Conservation (phyloP, 1,140 invertebrate genomes). For the Piezodorus guildinii region DNA sequence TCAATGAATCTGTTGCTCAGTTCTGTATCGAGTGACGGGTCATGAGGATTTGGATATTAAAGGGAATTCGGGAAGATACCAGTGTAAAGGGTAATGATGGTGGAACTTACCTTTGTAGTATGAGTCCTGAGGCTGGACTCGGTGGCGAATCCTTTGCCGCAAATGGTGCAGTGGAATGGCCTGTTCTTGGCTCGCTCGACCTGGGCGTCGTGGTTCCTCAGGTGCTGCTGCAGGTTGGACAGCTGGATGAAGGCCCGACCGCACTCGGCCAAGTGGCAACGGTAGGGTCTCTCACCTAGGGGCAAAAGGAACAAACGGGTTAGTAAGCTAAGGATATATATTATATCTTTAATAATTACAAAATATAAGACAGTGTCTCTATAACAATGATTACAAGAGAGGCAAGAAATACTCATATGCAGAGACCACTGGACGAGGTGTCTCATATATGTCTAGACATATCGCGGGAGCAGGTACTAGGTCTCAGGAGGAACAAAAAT, state of each 20-base stretch:
- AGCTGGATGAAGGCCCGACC: conserved; percentile 93
- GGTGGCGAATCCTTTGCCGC: conserved; percentile 91
- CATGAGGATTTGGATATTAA: no score
- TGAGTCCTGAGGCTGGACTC: conserved; percentile 90
- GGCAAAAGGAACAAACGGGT: conserved; percentile 32
- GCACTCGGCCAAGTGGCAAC: conserved; percentile 90
- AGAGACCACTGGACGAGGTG: no score
- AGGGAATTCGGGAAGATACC: no score
- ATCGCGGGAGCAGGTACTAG: no score
- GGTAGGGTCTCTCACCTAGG: conserved; percentile 90
- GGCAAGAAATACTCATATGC: no score
- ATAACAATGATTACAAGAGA: no score
- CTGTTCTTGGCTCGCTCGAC: conserved; percentile 88
- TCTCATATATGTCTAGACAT: no score
- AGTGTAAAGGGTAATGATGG: background rate
- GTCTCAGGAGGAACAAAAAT: no score
- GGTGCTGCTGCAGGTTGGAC: conserved; percentile 92
- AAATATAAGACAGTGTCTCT: no score
- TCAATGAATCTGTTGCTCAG: no score
- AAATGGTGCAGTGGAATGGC: conserved; percentile 91
- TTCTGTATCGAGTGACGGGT: no score
- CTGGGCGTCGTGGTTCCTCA: conserved; percentile 91
- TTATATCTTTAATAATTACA: no score
- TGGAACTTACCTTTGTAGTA: conserved; percentile 80
- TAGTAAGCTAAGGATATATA: background rate